Evolutionary conservation across 2,888 invertebrate genomes (phyloP).

Genomic region (Ormyrus pomaceus): DNA sequence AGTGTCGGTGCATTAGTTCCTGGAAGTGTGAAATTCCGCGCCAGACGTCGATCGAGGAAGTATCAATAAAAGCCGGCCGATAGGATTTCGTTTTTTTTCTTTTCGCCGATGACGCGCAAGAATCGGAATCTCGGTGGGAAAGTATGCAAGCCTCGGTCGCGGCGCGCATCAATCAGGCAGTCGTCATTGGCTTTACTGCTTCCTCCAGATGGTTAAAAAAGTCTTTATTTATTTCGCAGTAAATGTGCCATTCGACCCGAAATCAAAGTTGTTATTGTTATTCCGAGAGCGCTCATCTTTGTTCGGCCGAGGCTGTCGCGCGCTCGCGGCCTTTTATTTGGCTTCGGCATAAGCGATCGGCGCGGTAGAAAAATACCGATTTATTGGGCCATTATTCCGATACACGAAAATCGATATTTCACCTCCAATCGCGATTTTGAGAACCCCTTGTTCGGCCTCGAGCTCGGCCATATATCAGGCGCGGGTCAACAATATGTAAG

Average conservation of each 20-base stretch:
- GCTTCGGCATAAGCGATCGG: conserved; percentile 29
- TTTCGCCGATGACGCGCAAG: conserved; percentile 33
- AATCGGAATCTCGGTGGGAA: conserved; percentile 44
- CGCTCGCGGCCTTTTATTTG: conserved; percentile 27
- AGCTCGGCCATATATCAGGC: conserved; percentile 69
- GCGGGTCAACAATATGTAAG: conserved; percentile 73
- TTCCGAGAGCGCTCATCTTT: conserved; percentile 29
- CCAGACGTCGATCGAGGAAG: conserved; percentile 13
- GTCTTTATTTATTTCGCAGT: conserved; percentile 9
- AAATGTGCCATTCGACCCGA: background rate
- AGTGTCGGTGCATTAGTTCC: conserved; percentile 41
- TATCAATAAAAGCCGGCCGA: conserved; percentile 6
- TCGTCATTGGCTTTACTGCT: conserved; percentile 31
- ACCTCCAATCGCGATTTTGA: conserved; percentile 61
- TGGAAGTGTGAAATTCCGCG: conserved; percentile 13
- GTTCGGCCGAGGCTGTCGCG: conserved; percentile 27
- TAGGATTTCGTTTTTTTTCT: conserved; percentile 17
- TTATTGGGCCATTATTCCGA: conserved; percentile 54
- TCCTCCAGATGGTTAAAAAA: conserved; percentile 1
- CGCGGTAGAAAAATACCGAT: conserved; percentile 45
- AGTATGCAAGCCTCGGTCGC: conserved; percentile 3
- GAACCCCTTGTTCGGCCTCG: conserved; percentile 67
- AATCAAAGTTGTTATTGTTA: conserved; percentile 26
- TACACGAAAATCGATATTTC: conserved; percentile 56
- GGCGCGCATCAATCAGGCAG: conserved; percentile 39